Conservation (phyloP, 2,797 vertebrate species). For the Hydrolagus colliei region DNA sequence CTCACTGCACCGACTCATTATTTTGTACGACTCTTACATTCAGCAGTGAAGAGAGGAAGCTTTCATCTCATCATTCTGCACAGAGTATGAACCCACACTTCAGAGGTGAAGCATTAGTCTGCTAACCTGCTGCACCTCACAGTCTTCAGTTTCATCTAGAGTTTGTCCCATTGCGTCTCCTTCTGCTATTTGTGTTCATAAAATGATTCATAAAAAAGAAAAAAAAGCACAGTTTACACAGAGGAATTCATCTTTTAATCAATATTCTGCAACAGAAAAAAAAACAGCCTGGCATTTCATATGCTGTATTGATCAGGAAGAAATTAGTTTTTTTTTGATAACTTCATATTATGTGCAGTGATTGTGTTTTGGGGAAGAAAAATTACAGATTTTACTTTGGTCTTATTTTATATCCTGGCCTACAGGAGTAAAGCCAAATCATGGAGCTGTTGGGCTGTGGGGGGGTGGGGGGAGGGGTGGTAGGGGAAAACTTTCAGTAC, state of each 20-base stretch:
- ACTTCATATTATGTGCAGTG: neutral
- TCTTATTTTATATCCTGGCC: neutral
- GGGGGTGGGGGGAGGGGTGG: too few species aligned
- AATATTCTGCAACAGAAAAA: neutral
- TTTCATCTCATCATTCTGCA: neutral
- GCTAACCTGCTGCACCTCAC: neutral
- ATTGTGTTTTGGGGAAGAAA: neutral
- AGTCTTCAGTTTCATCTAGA: neutral
- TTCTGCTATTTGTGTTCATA: too few species aligned
- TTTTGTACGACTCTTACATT: too few species aligned
- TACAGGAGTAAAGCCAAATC: too few species aligned
- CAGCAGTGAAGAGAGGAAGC: neutral
- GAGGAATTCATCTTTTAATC: constrained; percentile 9
- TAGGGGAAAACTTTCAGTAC: too few species aligned
- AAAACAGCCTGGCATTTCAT: neutral
- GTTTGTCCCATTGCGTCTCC: neutral
- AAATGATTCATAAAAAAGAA: constrained; percentile 5
- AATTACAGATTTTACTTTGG: constrained; percentile 3
- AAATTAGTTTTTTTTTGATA: neutral
- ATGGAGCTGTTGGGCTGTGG: too few species aligned
- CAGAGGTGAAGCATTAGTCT: neutral
- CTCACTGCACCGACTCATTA: too few species aligned
- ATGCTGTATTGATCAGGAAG: neutral
- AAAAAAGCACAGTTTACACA: neutral
- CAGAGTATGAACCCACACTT: neutral